Percentiles rank a stretch among this genome's conserved stretches.
Conservation (phyloP, 2,113 vertebrate species). For the Lonchura striata region DNA sequence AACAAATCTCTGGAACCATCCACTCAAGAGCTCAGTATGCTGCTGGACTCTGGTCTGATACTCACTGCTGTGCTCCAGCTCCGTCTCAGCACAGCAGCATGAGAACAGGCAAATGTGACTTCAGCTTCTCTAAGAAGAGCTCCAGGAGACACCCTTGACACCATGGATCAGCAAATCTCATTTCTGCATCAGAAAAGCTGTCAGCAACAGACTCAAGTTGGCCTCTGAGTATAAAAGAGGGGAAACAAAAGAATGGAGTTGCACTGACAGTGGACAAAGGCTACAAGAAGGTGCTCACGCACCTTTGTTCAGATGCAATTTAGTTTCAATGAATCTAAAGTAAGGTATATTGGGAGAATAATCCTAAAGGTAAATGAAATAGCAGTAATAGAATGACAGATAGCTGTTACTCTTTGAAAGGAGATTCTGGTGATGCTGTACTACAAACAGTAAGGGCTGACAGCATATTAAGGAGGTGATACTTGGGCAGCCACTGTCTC, state of each 20-base stretch:
- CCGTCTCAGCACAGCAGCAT: fast-evolving
- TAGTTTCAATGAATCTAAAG: not conserved
- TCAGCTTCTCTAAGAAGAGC: not conserved
- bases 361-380: not conserved
- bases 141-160: not conserved
- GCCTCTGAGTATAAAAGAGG: not conserved
- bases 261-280: not conserved
- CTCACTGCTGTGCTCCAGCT: not conserved
- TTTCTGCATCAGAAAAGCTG: not conserved
- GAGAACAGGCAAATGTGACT: not conserved
- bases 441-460: not conserved
- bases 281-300: not conserved
- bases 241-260: not conserved
- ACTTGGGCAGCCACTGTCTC: not conserved
- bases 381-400: not conserved
- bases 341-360: not conserved
- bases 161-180: not conserved
- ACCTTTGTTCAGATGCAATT: not conserved
- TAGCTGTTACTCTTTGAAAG: not conserved
- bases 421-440: not conserved
- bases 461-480: not conserved
- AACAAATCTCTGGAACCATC: not conserved
- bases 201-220: not conserved
- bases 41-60: not conserved
- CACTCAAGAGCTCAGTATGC: not conserved